phyloP scores from a whole-genome alignment of 2,888 invertebrate genomes.

The Allacma fusca region DNA sequence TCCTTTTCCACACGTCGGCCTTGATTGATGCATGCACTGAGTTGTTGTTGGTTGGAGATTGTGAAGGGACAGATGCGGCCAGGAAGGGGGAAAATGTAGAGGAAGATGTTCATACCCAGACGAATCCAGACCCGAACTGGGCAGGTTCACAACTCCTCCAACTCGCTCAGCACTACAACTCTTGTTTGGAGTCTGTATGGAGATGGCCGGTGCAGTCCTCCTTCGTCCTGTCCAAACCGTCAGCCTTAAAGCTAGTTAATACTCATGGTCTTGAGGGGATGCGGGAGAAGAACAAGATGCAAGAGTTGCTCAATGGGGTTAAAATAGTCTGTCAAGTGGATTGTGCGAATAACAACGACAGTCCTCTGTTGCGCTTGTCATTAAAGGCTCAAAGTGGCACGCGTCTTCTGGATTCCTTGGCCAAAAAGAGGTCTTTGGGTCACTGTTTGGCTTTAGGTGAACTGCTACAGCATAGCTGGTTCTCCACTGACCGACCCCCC shows the following conservation, averaged over 20 bases:
- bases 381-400: constrained; percentile 77
- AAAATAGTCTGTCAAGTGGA: constrained; percentile 47
- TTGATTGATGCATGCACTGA: constrained; percentile 27
- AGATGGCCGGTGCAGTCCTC: constrained; percentile 46
- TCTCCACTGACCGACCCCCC: constrained; percentile 19
- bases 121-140: no score
- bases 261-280: not conserved
- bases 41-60: not conserved
- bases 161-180: constrained; percentile 58
- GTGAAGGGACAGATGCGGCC: not conserved
- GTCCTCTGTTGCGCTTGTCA: constrained; percentile 75
- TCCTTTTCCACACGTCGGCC: constrained; percentile 49
- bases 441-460: constrained; percentile 49
- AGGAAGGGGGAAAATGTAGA: constrained; percentile 14
- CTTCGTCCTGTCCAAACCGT: not conserved
- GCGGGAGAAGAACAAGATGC: not conserved
- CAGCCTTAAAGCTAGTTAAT: not conserved
- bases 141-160: constrained; percentile 46
- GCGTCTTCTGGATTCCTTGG: constrained; percentile 71
- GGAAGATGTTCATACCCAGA: no score
- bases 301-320: constrained; percentile 17
- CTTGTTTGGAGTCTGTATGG: constrained; percentile 56
- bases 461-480: constrained; percentile 51
- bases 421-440: constrained; percentile 51
- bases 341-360: constrained; percentile 59